phyloP scores from a whole-genome alignment of 2,113 vertebrate genomes.

The Spea bombifrons region DNA sequence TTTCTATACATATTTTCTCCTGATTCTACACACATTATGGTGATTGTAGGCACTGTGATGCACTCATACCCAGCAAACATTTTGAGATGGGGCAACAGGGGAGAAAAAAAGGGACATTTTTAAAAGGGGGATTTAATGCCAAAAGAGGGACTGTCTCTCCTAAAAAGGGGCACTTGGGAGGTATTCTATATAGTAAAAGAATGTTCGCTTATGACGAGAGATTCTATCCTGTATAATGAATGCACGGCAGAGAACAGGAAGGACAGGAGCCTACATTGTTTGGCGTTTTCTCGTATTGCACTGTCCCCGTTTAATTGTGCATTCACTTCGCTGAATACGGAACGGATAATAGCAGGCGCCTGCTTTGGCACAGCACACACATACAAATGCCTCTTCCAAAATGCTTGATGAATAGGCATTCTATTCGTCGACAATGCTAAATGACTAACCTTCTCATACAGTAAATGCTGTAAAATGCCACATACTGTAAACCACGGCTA shows the following conservation, averaged over 20 bases:
- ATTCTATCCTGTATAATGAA: background rate
- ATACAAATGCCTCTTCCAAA: conserved; percentile 25
- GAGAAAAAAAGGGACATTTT: no score
- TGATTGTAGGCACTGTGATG: no score
- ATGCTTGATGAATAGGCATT: conserved; percentile 37
- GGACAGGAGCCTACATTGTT: conserved; percentile 8
- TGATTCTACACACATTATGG: no score
- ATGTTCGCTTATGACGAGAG: background rate
- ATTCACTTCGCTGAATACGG: conserved; percentile 35
- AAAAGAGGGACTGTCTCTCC: no score
- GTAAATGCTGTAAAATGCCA: conserved; percentile 37
- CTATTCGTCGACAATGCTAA: conserved; percentile 32
- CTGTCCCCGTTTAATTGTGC: conserved; percentile 32
- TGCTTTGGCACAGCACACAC: conserved; percentile 15
- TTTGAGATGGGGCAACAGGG: no score
- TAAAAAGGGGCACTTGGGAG: no score
- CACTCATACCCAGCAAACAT: no score
- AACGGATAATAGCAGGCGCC: conserved; percentile 21
- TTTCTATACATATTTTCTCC: no score
- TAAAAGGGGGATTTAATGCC: no score
- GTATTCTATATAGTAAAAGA: background rate
- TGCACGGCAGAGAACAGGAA: conserved; percentile 19
- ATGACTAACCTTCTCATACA: conserved; percentile 40
- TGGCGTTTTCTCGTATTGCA: conserved; percentile 8
- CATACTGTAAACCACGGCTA: conserved; percentile 28